Evolutionary conservation across 2,888 invertebrate genomes (phyloP).

Genomic region (Tubulanus polymorphus): DNA sequence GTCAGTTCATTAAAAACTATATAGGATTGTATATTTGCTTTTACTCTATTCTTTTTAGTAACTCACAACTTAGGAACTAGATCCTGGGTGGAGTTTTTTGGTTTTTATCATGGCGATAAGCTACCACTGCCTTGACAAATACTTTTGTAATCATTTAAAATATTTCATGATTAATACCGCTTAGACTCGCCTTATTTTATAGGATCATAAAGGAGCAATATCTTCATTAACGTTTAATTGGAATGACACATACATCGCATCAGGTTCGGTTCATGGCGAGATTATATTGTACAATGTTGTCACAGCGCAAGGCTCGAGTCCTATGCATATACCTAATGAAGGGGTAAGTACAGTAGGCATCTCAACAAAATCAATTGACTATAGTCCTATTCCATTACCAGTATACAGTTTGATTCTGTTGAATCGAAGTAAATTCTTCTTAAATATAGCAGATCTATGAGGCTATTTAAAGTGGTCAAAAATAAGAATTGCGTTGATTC

Average conservation of each 20-base stretch:
- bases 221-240: constrained; percentile 45
- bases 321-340: constrained; percentile 32
- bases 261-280: constrained; percentile 47
- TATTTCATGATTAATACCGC: too few species aligned
- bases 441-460: too few species aligned
- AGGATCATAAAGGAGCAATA: constrained; percentile 46
- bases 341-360: constrained; percentile 25
- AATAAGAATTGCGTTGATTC: too few species aligned
- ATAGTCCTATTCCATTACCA: background rate
- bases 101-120: too few species aligned
- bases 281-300: constrained; percentile 49
- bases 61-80: too few species aligned
- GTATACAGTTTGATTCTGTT: background rate
- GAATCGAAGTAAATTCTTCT: background rate
- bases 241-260: constrained; percentile 47
- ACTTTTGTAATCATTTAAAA: background rate
- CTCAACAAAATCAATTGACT: background rate
- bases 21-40: too few species aligned
- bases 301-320: constrained; percentile 41
- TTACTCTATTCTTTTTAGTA: too few species aligned
- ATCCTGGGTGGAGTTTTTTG: too few species aligned
- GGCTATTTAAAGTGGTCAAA: too few species aligned
- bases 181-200: constrained; percentile 12
- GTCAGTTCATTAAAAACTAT: too few species aligned
- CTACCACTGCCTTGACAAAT: background rate